phyloP scores from a whole-genome alignment of 2,888 invertebrate species.

The Calephelis perditalis region DNA sequence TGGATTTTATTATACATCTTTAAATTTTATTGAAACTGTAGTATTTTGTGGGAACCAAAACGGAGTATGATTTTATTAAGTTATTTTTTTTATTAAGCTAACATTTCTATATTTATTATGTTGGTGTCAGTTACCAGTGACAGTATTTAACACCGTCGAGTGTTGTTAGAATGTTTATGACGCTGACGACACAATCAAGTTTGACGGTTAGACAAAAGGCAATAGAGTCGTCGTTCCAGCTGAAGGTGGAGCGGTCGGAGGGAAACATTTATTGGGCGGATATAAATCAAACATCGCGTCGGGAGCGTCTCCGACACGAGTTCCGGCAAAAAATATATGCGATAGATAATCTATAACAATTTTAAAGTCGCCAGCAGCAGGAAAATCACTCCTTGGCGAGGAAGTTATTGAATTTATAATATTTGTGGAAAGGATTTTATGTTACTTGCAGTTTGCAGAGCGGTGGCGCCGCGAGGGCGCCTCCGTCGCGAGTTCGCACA shows the following conservation, averaged over 20 bases:
- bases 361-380: constrained; percentile 41
- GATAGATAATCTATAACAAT: constrained; percentile 37
- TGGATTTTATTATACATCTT: no score
- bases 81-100: no score
- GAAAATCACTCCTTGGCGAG: constrained; percentile 37
- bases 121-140: no score
- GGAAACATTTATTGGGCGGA: constrained; percentile 10
- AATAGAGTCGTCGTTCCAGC: background rate
- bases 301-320: constrained; percentile 17
- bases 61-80: no score
- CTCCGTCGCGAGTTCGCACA: background rate
- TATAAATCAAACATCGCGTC: constrained; percentile 32
- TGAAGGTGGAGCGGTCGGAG: background rate
- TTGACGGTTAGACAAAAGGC: background rate
- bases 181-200: background rate
- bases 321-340: constrained; percentile 19
- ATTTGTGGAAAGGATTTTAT: constrained; percentile 39
- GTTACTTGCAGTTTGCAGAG: constrained; percentile 38
- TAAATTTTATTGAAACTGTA: no score
- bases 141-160: background rate
- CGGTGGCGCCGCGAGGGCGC: constrained; percentile 32
- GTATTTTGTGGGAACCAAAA: no score
- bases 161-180: background rate
- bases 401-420: constrained; percentile 54
- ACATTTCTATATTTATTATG: no score